phyloP scores from a whole-genome alignment of 1,140 invertebrate genomes.

The Neuroterus valhalla region DNA sequence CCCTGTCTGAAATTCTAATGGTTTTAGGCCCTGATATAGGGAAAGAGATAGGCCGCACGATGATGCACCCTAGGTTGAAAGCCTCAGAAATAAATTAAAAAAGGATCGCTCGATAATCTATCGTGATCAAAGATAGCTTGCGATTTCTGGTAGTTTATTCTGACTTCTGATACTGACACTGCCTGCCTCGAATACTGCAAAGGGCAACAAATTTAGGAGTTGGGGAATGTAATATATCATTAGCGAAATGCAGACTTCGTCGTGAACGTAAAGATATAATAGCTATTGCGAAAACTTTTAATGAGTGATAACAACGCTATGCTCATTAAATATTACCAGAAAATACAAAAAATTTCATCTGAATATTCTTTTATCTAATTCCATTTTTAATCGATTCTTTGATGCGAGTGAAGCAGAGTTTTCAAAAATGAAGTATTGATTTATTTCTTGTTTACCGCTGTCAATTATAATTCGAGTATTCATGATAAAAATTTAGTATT shows the following conservation, averaged over 20 bases:
- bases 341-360: background rate
- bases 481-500: no score
- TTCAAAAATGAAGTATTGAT: no score
- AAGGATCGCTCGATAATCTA: slow-evolving; percentile 49
- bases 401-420: no score
- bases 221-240: slow-evolving; percentile 11
- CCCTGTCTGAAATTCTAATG: background rate
- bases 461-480: no score
- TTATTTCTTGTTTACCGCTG: no score
- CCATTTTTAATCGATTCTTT: background rate
- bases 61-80: slow-evolving; percentile 3
- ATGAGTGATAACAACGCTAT: slow-evolving; percentile 5
- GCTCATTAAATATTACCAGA: background rate
- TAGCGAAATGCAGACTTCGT: slow-evolving; percentile 13
- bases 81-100: background rate
- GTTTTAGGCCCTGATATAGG: background rate
- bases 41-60: background rate
- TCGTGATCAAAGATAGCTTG: slow-evolving; percentile 52
- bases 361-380: background rate
- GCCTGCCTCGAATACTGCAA: slow-evolving; percentile 44
- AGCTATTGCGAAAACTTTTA: slow-evolving; percentile 24
- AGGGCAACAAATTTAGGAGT: background rate
- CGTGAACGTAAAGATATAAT: background rate
- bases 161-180: slow-evolving; percentile 44
- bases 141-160: slow-evolving; percentile 18